Evolutionary conservation across 2,113 vertebrate species (phyloP), one percentile per base, ranked within the genome.

Genomic region (Ciconia maguari): DNA sequence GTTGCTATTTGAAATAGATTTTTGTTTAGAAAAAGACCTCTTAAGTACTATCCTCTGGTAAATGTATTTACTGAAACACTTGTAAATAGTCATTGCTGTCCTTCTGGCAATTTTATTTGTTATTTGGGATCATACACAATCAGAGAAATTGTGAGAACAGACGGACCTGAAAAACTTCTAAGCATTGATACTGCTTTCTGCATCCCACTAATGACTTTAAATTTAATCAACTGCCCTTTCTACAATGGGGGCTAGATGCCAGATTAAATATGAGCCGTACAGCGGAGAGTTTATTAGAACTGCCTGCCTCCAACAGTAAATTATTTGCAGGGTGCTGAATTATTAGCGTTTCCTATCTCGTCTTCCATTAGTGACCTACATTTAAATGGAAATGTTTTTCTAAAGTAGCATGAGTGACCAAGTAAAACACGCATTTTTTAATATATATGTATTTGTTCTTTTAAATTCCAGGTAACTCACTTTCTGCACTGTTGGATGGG

Each of bases 401-500:
- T 77, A 27, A 77, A 83, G 41, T 46, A 49, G n/a, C 29, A 64
- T 34, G 65, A 58, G 16, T 38, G 49, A 62, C 62, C 26, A 48
- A 60, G 55, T 41, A 19, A 77, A 54, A 64, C 5, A 16, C 32
- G 26, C 54, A 8, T 26, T 82, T 77, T 89, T 80, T 57, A 34
- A 80, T 32, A n/a, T 29, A 3, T 32, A 13, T 68, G 9, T 61
- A 52, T 74, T 72, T 60, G 38, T 54, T 71, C 89, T 42, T 87
- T 65, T 82, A 29, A 96, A 91, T 91, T 90, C 90, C 70, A 99
- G 99, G 99, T 64, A 99, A 99, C 96, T 99, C 99, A 4, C 97
- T 99, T 89, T 99, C 99, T 8, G 99, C 99, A 0, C 98, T 99
- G 93, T 97, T 99, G 95, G 99, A 99, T 19, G 99, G 99, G 58